Percentiles rank a stretch among this genome's conserved stretches.
phyloP scores from a whole-genome alignment of 2,797 vertebrate genomes.

The Scolopax bukidnonensis region DNA sequence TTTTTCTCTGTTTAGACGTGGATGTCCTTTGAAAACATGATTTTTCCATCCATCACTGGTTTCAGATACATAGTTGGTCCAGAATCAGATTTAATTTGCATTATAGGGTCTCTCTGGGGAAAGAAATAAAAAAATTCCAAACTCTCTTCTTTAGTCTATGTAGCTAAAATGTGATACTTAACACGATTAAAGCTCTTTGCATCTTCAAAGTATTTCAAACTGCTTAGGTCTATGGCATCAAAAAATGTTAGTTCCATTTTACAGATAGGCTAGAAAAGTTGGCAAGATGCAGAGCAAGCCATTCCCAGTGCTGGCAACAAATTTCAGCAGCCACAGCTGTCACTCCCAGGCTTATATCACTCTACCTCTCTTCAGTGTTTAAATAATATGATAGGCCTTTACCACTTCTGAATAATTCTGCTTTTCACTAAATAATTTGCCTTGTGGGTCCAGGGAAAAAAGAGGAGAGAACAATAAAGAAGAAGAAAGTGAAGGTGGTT shows the following conservation, averaged over 20 bases:
- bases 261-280: background rate
- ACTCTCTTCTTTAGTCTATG: background rate
- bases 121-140: background rate
- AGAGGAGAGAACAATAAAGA: background rate
- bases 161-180: background rate
- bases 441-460: background rate
- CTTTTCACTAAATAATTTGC: background rate
- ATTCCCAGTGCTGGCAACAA: background rate
- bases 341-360: background rate
- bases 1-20: background rate
- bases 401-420: background rate
- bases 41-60: background rate
- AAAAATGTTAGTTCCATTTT: conserved; percentile 1
- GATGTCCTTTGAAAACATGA: background rate
- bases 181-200: background rate
- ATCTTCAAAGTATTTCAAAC: background rate
- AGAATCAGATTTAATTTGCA: background rate
- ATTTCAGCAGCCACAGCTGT: conserved; percentile 9
- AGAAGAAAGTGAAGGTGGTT: background rate
- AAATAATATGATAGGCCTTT: background rate
- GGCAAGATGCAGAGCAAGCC: background rate
- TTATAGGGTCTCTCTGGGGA: background rate
- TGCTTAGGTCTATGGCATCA: background rate
- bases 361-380: background rate
- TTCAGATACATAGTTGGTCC: background rate